These are phyloP conservation scores for Drosophila ironensis DNA, from an alignment of 1,140 invertebrate species.

Conservation along the genomic window DNA sequence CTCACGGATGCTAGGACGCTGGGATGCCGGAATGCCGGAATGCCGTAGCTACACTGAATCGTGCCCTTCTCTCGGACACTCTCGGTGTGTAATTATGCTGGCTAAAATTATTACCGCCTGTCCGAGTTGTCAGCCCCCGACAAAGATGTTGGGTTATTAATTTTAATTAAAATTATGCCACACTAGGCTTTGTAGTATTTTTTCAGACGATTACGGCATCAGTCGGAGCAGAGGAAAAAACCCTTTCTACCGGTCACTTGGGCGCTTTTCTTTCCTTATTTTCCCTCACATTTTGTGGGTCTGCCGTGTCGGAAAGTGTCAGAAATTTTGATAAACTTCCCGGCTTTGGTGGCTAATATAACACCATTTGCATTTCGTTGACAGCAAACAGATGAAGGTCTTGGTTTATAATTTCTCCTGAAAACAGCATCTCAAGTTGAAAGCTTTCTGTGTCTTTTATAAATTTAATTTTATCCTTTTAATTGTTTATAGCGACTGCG, in stretches of 20 bases:
- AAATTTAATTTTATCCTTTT: background rate
- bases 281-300: background rate
- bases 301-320: constrained; percentile 16
- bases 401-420: constrained; percentile 3
- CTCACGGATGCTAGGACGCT: too few relatives aligned
- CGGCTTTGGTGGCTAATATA: constrained; percentile 46
- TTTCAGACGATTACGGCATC: constrained; percentile 41
- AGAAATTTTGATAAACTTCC: constrained; percentile 41
- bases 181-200: constrained; percentile 48
- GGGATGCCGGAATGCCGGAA: too few relatives aligned
- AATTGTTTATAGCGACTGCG: constrained; percentile 57
- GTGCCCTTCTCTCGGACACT: constrained; percentile 20
- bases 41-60: background rate
- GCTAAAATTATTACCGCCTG: constrained; percentile 71
- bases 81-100: constrained; percentile 69
- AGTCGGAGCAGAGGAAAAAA: constrained; percentile 10
- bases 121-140: constrained; percentile 54
- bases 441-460: too few relatives aligned
- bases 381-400: constrained; percentile 52
- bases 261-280: background rate
- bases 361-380: constrained; percentile 54
- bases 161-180: constrained; percentile 79
- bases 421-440: too few relatives aligned
- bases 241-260: constrained; percentile 13
- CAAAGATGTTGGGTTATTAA: constrained; percentile 67